A percentile compares a stretch with the other conserved stretches of the same genome.
Conservation (phyloP, 2,113 vertebrate genomes). For the Pan troglodytes region NHGRI_mPanTro3-v2.1_pri NC_072411.2:62905501-62906000, state of each 20-base stretch:
- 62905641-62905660: background rate
- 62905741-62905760: background rate
- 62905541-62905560: constrained; percentile 33
- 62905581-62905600: constrained; percentile 8
- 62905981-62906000: background rate
- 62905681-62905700: background rate
- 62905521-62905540: background rate
- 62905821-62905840: background rate
- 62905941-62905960: constrained; percentile 31
- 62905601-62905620: background rate
- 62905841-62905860: background rate
- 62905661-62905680: background rate
- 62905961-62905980: background rate
- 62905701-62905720: background rate
- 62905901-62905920: background rate
- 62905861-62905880: background rate
- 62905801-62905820: background rate
- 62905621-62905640: background rate
- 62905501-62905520: background rate
- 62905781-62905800: background rate
- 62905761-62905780: background rate
- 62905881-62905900: background rate
- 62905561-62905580: background rate
- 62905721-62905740: background rate
- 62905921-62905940: background rate